phyloP scores from a whole-genome alignment of 2,797 vertebrate genomes.

The Strix occidentalis region DNA sequence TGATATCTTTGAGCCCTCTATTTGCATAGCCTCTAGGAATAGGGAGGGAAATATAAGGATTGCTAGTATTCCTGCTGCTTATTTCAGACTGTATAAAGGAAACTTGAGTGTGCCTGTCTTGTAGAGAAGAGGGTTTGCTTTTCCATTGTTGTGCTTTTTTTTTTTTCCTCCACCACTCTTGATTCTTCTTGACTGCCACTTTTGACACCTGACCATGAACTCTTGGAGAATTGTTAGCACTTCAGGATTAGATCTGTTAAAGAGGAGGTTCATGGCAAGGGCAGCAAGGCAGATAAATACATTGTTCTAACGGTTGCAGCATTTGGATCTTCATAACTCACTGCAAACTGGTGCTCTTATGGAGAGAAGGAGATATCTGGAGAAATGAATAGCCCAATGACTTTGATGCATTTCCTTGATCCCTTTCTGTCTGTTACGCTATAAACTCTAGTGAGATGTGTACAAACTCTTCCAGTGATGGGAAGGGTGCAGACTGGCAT shows the following conservation, averaged over 20 bases:
- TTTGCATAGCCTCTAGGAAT: background rate
- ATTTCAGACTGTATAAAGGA: background rate
- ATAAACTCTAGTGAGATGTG: background rate
- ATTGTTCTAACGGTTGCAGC: background rate
- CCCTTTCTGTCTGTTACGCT: background rate
- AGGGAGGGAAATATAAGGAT: background rate
- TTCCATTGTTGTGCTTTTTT: background rate
- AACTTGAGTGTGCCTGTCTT: background rate
- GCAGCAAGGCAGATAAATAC: background rate
- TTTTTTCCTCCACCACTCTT: background rate
- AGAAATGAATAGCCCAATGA: background rate
- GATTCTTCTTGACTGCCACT: background rate
- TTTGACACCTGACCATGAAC: background rate
- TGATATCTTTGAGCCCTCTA: background rate
- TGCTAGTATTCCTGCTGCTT: background rate
- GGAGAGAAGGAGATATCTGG: background rate
- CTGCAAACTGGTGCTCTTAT: background rate
- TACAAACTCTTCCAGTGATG: background rate
- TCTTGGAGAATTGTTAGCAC: background rate
- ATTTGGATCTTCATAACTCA: background rate
- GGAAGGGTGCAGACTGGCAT: background rate
- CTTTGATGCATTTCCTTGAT: constrained; percentile 16
- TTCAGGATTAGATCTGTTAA: background rate
- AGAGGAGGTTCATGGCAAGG: background rate
- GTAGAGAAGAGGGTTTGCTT: background rate